Evolutionary conservation across 2,797 vertebrate genomes (phyloP).

Genomic region (Channallabes apus): DNA sequence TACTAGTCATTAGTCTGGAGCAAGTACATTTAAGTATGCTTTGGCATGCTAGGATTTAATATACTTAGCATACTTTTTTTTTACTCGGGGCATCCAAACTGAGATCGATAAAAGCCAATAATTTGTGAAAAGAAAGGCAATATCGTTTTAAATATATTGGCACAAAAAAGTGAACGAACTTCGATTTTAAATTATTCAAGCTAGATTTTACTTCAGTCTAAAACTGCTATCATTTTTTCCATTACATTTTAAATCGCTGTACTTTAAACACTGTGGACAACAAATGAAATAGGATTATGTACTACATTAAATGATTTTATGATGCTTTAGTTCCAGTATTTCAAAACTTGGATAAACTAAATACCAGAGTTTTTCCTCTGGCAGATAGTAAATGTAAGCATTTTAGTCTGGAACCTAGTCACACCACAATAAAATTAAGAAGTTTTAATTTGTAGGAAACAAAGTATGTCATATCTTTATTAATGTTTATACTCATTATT

Average conservation of each 20-base stretch:
- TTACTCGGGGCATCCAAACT: no score
- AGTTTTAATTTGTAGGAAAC: background rate
- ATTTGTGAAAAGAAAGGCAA: no score
- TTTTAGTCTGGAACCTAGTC: background rate
- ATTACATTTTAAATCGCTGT: background rate
- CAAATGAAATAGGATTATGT: background rate
- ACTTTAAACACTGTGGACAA: background rate
- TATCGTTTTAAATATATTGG: background rate
- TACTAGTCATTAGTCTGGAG: no score
- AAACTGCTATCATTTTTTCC: background rate
- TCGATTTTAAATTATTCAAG: background rate
- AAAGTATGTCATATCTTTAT: background rate
- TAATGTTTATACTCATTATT: background rate
- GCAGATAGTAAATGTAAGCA: background rate
- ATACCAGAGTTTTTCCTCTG: background rate
- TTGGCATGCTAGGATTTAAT: no score
- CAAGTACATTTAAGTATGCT: no score
- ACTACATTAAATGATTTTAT: background rate
- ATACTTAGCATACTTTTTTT: no score
- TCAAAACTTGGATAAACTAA: background rate
- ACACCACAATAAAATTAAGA: background rate
- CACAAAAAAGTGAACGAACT: background rate
- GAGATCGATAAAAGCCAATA: no score
- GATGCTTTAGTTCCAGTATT: background rate
- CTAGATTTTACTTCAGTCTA: background rate